These are phyloP conservation scores for Apus apus DNA, from an alignment of 2,113 vertebrate genomes.

Conservation along the genomic window DNA sequence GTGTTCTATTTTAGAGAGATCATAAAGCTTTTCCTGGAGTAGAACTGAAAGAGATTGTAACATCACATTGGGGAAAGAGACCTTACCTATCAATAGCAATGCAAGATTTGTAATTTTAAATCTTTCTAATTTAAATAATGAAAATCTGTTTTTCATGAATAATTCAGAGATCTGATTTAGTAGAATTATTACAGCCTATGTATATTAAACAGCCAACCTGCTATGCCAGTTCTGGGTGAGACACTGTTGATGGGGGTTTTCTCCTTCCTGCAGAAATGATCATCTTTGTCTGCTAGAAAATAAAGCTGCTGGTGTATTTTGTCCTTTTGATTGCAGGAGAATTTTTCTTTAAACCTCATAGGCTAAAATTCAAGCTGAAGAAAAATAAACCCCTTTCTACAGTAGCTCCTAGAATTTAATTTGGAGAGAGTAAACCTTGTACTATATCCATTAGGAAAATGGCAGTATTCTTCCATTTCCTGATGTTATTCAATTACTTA, in stretches of 20 bases:
- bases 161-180: slow-evolving; percentile 63
- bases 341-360: slow-evolving; percentile 37
- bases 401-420: slow-evolving; percentile 70
- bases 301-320: slow-evolving; percentile 54
- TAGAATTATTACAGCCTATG: slow-evolving; percentile 59
- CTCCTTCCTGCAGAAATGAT: slow-evolving; percentile 38
- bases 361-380: slow-evolving; percentile 50
- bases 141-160: slow-evolving; percentile 69
- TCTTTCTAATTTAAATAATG: slow-evolving; percentile 65
- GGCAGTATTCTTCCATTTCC: slow-evolving; percentile 71
- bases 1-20: not conserved
- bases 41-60: not conserved
- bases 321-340: slow-evolving; percentile 39
- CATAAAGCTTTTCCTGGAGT: slow-evolving; percentile 25
- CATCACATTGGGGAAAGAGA: not conserved
- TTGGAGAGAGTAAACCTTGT: slow-evolving; percentile 69
- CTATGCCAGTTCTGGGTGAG: slow-evolving; percentile 31
- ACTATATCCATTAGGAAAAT: slow-evolving; percentile 73
- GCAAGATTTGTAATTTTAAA: slow-evolving; percentile 37
- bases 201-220: slow-evolving; percentile 66
- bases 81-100: slow-evolving; percentile 38
- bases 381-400: slow-evolving; percentile 60
- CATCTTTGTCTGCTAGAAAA: slow-evolving; percentile 58
- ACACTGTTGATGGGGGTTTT: slow-evolving; percentile 28
- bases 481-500: slow-evolving; percentile 72